A percentile compares a stretch with the other conserved stretches of the same genome.
phyloP scores from a whole-genome alignment of 2,797 vertebrate genomes.

The Muraenolepis orangiensis region DNA sequence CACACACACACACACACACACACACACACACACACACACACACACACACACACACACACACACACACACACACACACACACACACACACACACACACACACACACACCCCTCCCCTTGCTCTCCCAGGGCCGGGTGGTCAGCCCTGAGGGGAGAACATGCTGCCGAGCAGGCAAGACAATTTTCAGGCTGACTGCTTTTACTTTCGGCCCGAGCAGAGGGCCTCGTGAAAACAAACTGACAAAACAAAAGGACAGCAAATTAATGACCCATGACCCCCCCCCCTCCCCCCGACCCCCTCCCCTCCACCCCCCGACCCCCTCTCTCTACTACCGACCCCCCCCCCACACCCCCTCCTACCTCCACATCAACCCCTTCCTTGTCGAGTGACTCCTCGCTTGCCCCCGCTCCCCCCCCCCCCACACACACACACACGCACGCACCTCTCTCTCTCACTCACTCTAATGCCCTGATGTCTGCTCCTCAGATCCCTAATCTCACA shows the following conservation, averaged over 20 bases:
- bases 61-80: constrained; percentile 16
- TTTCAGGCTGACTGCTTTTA: constrained; percentile 99
- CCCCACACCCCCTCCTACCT: constrained; percentile 25
- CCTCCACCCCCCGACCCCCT: constrained; percentile 45
- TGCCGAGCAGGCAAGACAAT: constrained; percentile 98
- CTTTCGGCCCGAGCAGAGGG: constrained; percentile 88
- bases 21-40: neutral
- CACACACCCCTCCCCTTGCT: neutral
- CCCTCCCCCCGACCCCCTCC: neutral
- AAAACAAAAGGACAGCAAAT: constrained; percentile 99
- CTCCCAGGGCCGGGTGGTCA: constrained; percentile 49
- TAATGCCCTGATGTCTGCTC: constrained; percentile 58
- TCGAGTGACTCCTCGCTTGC: neutral
- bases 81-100: neutral
- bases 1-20: neutral
- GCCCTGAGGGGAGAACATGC: constrained; percentile 72
- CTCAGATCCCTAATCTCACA: constrained; percentile 47
- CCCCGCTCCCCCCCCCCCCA: neutral
- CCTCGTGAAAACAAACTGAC: constrained; percentile 98
- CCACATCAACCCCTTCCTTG: constrained; percentile 22
- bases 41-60: constrained; percentile 33
- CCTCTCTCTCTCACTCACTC: neutral
- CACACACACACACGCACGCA: constrained; percentile 4
- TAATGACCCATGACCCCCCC: constrained; percentile 95
- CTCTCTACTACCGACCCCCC: neutral